Base-by-base conservation (phyloP, 2,113 vertebrate species). In the Nyctibius bracteatus region DNA sequence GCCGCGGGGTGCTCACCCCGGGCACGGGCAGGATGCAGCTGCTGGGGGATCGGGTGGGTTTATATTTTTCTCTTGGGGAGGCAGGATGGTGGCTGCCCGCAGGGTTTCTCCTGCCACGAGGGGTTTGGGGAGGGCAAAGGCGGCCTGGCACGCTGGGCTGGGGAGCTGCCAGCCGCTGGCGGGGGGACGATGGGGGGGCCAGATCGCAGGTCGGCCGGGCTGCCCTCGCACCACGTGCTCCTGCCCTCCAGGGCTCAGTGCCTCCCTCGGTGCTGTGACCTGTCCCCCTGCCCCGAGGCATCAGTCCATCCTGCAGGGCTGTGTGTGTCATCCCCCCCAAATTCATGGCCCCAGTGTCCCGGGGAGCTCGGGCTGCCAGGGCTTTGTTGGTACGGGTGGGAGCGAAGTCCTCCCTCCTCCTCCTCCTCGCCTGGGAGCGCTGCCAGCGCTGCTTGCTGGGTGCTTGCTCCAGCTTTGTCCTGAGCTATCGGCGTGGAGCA, bases 401-500 rank as follows among this genome's bases (percentile, higher is more conserved):
- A 93, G 43, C 1, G 1, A 65, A 73, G 70, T 70, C 66, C 33
- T 67, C 66, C 67, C 78, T 88, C 62, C 62, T 89, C 62, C 62
- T 89, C 62, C 62, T 88, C 20, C 80, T 84, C 0, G 0, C 63
- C 93, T 0, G 41, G 95, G 96, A 89, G 31, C 0, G 0, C 65
- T 92, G 95, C 95, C 96, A 96, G 83, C 22, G 1, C 63, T 0
- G 2, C 79, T 91, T 55, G 59, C 55, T 5, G 82, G 63, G 91
- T 95, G 86, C 92, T 97, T 68, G 80, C 91, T 67, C 41, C 2
- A 8, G 68, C 81, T 96, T 97, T 93, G 91, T 96, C 92, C 65
- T 1, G n/a, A 91, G 90, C 83, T 82, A 86, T 86, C 5, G 19
- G 83, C 1, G 2, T 92, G 86, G 84, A 91, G 87, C 85, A 92